These are phyloP conservation scores for Aspidoscelis tigris DNA, from an alignment of 2,113 vertebrate species.

Conservation along the genomic window DNA sequence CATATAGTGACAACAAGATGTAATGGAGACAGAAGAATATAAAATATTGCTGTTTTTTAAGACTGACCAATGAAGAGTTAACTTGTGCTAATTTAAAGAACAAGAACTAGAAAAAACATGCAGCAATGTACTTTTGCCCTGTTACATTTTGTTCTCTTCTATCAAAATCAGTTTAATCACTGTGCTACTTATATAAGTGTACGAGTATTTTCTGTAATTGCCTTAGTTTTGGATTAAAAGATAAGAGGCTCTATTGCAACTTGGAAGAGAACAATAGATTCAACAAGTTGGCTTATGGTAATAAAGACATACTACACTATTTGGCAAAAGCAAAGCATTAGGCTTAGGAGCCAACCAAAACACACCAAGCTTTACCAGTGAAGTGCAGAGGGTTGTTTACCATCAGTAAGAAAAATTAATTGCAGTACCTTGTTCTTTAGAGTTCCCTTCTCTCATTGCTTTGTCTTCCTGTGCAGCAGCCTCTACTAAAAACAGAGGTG, in stretches of 20 bases:
- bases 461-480: conserved; percentile 70
- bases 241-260: background rate
- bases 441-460: conserved; percentile 68
- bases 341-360: background rate
- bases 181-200: too few relatives aligned
- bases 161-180: too few relatives aligned
- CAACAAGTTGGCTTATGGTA: background rate
- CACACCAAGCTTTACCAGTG: background rate
- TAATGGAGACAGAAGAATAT: too few relatives aligned
- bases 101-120: too few relatives aligned
- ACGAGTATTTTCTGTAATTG: too few relatives aligned
- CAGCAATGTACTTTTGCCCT: too few relatives aligned
- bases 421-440: conserved; percentile 79
- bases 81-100: too few relatives aligned
- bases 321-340: background rate
- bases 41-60: too few relatives aligned
- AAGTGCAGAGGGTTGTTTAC: conserved; percentile 44
- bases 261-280: background rate
- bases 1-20: too few relatives aligned
- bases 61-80: too few relatives aligned
- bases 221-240: too few relatives aligned
- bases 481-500: conserved; percentile 67
- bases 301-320: background rate
- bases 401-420: background rate
- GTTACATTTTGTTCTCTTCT: too few relatives aligned